Percentiles rank a stretch among this genome's conserved stretches.
Conservation (phyloP, 2,888 invertebrate species). For the Dorcus hopei region DNA sequence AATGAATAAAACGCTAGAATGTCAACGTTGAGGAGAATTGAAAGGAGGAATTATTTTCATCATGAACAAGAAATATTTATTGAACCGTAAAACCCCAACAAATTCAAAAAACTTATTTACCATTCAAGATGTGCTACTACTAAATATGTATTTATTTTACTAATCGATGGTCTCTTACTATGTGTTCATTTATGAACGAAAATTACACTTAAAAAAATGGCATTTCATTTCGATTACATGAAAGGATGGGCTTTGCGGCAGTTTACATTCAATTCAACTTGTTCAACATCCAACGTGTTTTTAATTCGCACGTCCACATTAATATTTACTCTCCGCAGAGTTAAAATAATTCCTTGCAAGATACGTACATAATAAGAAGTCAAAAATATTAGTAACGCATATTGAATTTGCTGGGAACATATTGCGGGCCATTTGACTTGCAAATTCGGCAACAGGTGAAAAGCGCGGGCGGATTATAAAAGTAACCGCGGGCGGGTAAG, state of each 20-base stretch:
- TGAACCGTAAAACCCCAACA: neutral
- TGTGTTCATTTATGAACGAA: too few relatives aligned
- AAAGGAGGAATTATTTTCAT: neutral
- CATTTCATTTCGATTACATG: neutral
- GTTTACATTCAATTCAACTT: too few relatives aligned
- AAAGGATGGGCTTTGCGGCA: neutral
- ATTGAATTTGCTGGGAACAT: slow-evolving; percentile 1
- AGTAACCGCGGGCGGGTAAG: slow-evolving; percentile 30
- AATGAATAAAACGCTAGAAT: neutral
- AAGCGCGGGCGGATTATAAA: slow-evolving; percentile 40
- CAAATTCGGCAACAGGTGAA: slow-evolving; percentile 43
- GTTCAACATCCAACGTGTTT: too few relatives aligned
- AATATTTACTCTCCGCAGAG: too few relatives aligned
- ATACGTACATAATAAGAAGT: too few relatives aligned
- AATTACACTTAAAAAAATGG: too few relatives aligned
- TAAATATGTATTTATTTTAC: too few relatives aligned
- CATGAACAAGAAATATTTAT: neutral
- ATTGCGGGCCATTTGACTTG: slow-evolving; percentile 29
- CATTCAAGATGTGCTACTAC: too few relatives aligned
- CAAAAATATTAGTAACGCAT: neutral
- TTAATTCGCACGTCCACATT: too few relatives aligned
- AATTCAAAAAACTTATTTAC: neutral
- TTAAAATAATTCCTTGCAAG: too few relatives aligned
- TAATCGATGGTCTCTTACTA: too few relatives aligned
- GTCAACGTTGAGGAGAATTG: neutral